These are phyloP conservation scores for Periophthalmus modestus DNA, from an alignment of 2,113 vertebrate species.

Conservation along the genomic window DNA sequence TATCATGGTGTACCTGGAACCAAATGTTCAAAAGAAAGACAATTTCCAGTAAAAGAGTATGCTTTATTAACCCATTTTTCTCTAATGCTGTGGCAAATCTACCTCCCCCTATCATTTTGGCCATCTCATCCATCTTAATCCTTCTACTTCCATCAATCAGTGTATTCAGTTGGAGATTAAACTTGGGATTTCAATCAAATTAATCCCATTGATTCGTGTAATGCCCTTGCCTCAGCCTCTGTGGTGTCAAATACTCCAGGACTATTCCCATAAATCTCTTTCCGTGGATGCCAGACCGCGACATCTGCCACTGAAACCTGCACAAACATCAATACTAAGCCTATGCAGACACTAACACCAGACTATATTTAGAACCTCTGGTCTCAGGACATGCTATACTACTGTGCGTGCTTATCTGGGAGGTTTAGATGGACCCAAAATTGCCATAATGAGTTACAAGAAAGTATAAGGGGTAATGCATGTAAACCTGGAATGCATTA, in stretches of 20 bases:
- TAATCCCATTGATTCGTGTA: slow-evolving; percentile 67
- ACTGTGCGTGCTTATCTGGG: slow-evolving; percentile 28
- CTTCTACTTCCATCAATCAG: slow-evolving; percentile 45
- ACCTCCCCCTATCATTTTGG: slow-evolving; percentile 20
- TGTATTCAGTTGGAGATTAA: slow-evolving; percentile 64
- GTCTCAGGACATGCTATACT: slow-evolving; percentile 21
- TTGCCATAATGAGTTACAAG: slow-evolving; percentile 45
- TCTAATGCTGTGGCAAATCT: neutral
- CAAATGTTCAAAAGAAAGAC: neutral
- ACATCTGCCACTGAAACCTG: slow-evolving; percentile 71
- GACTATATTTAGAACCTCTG: slow-evolving; percentile 57
- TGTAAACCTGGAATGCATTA: slow-evolving; percentile 64
- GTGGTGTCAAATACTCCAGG: slow-evolving; percentile 45
- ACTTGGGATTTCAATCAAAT: slow-evolving; percentile 64
- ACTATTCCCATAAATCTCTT: slow-evolving; percentile 63
- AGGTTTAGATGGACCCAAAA: slow-evolving; percentile 29
- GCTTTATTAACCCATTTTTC: neutral
- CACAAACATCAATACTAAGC: slow-evolving; percentile 67
- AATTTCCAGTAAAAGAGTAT: slow-evolving; percentile 10
- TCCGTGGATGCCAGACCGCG: slow-evolving; percentile 45
- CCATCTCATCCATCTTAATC: slow-evolving; percentile 66
- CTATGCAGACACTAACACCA: slow-evolving; percentile 39
- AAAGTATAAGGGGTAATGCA: slow-evolving; percentile 32
- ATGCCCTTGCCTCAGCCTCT: slow-evolving; percentile 56
- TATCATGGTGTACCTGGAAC: no score